These are phyloP conservation scores for Camptogramma bilineatum DNA, from an alignment of 2,888 invertebrate species.

Conservation along the genomic window DNA sequence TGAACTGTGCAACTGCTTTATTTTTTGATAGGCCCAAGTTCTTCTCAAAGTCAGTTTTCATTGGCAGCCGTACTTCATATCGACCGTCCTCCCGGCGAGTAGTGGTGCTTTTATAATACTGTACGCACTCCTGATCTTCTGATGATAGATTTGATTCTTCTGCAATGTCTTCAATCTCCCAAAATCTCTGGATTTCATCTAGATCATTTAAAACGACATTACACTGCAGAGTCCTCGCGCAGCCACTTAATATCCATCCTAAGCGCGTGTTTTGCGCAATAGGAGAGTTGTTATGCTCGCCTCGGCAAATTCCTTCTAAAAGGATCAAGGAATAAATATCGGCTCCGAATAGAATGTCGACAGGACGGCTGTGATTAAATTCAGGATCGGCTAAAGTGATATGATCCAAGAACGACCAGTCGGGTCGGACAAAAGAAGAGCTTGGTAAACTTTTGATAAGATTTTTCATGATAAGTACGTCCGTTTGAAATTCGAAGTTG, in stretches of 20 bases:
- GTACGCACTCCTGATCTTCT: background rate
- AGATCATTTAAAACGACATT: background rate
- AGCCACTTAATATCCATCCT: background rate
- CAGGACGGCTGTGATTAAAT: constrained; percentile 1
- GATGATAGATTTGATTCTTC: background rate
- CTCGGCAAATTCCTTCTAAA: background rate
- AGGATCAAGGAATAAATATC: background rate
- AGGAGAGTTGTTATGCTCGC: background rate
- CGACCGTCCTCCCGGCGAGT: too few relatives aligned
- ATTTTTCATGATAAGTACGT: constrained; percentile 3
- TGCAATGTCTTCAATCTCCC: constrained; percentile 1
- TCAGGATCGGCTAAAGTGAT: constrained; percentile 5
- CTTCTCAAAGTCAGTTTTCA: too few relatives aligned
- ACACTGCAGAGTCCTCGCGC: background rate
- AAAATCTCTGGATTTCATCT: constrained; percentile 1
- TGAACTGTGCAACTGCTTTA: too few relatives aligned
- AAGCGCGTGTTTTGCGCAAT: background rate
- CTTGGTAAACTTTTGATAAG: background rate
- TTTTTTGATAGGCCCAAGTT: too few relatives aligned
- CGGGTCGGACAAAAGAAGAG: background rate
- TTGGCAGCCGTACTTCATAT: too few relatives aligned
- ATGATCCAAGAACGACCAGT: background rate
- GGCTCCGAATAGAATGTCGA: background rate
- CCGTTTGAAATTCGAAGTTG: background rate
- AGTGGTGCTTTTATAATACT: too few relatives aligned